Evolutionary conservation across 2,888 invertebrate species (phyloP).

Genomic region (Cephalotes varians): DNA sequence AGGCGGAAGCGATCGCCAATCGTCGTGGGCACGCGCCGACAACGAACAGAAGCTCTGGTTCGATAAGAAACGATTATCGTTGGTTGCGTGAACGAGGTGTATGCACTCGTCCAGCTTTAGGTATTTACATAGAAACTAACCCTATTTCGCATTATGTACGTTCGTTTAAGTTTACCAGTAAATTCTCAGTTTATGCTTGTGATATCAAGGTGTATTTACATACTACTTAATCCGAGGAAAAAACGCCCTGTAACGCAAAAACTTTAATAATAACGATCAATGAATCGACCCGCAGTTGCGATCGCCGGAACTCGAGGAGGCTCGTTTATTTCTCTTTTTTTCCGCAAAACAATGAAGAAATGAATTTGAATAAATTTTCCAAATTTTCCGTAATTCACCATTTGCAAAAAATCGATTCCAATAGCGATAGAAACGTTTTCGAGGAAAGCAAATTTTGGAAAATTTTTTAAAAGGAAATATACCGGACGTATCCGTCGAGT

Average conservation of each 20-base stretch:
- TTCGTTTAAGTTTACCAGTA: constrained; percentile 83
- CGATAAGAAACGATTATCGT: constrained; percentile 84
- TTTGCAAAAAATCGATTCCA: constrained; percentile 3
- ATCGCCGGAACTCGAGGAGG: constrained; percentile 70
- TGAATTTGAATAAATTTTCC: background rate
- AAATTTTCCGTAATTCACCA: background rate
- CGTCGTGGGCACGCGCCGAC: constrained; percentile 70
- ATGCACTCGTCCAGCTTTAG: constrained; percentile 79
- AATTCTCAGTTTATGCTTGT: constrained; percentile 83
- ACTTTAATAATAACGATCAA: constrained; percentile 79
- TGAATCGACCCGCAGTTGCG: constrained; percentile 78
- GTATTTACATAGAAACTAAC: constrained; percentile 85
- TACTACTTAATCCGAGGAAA: constrained; percentile 85
- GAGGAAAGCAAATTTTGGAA: constrained; percentile 41
- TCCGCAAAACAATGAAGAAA: background rate
- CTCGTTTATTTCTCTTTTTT: background rate
- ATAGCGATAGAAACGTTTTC: background rate
- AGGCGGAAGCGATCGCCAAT: constrained; percentile 59
- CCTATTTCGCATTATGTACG: constrained; percentile 84
- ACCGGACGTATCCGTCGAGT: constrained; percentile 60
- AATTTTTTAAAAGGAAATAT: constrained; percentile 32
- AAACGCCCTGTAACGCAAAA: constrained; percentile 81
- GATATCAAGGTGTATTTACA: constrained; percentile 85
- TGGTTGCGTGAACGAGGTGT: constrained; percentile 84
- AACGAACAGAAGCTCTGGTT: constrained; percentile 83